phyloP scores from a whole-genome alignment of 2,113 vertebrate genomes.

The Pachypanchax playfairii region DNA sequence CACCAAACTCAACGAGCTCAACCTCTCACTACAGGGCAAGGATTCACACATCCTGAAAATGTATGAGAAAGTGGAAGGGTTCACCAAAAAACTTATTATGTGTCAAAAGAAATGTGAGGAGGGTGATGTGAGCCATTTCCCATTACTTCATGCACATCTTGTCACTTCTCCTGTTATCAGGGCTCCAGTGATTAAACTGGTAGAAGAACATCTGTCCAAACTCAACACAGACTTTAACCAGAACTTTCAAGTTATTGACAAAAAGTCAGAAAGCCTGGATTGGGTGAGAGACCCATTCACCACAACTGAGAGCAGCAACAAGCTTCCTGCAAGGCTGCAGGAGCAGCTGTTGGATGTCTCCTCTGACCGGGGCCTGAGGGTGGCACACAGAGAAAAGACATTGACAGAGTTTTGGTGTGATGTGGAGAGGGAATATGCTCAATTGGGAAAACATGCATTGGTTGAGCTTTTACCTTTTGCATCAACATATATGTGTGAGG shows the following conservation, averaged over 20 bases:
- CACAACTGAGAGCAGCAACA: background rate
- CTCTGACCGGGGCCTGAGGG: background rate
- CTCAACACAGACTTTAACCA: background rate
- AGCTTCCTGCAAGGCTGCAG: conserved; percentile 1
- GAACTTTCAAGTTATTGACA: background rate
- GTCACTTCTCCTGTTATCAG: background rate
- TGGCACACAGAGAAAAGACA: background rate
- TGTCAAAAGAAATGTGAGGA: too few species aligned
- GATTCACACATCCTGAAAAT: too few species aligned
- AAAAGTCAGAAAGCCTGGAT: background rate
- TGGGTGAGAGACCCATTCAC: background rate
- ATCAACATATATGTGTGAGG: too few species aligned
- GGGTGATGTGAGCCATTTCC: too few species aligned
- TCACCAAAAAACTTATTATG: too few species aligned
- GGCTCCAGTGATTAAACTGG: background rate
- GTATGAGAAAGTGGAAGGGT: too few species aligned
- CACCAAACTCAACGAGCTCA: too few species aligned
- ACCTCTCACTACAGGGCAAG: too few species aligned
- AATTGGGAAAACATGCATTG: background rate
- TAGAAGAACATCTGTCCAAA: background rate
- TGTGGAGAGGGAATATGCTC: background rate
- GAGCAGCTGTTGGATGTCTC: background rate
- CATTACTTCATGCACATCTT: background rate
- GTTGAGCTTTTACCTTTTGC: background rate
- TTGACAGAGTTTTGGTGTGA: background rate